Percentiles rank a stretch among this genome's conserved stretches.
These are phyloP conservation scores for Bungarus multicinctus DNA, from an alignment of 2,113 vertebrate species.

Conservation along the genomic window DNA sequence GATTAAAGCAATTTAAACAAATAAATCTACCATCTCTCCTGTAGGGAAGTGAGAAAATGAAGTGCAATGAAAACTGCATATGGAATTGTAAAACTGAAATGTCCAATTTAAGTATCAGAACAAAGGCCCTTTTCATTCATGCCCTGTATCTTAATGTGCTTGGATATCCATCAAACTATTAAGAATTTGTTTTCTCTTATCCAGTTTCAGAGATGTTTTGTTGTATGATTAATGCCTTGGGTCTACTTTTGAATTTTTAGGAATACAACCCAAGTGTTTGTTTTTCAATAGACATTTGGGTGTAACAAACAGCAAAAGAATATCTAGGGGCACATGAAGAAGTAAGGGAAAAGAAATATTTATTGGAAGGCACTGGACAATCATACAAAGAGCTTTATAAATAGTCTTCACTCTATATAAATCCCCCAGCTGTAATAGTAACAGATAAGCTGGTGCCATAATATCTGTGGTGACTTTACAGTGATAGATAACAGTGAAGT, in stretches of 20 bases:
- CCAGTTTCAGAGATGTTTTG: background rate
- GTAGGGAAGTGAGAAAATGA: background rate
- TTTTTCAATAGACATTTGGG: background rate
- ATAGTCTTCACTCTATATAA: constrained; percentile 45
- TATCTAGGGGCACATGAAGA: background rate
- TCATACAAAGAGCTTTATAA: constrained; percentile 30
- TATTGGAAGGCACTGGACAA: constrained; percentile 25
- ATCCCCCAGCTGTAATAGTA: constrained; percentile 33
- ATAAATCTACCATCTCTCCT: background rate
- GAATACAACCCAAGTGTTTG: fast-evolving
- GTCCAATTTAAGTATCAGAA: background rate
- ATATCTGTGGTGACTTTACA: constrained; percentile 9
- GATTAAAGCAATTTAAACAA: background rate
- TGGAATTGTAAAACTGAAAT: background rate
- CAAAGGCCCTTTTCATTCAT: background rate
- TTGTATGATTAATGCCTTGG: background rate
- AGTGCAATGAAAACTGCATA: background rate
- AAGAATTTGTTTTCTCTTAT: background rate
- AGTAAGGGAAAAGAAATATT: constrained; percentile 29
- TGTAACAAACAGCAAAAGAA: constrained; percentile 26
- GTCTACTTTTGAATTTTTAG: background rate
- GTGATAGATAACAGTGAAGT: constrained; percentile 20
- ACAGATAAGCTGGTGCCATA: constrained; percentile 27
- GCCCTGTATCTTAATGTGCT: background rate
- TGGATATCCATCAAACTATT: background rate